Evolutionary conservation across 1,140 invertebrate genomes (phyloP), one percentile per base, ranked within the genome.

Genomic region (Ceratoteleas bidentatus): DNA sequence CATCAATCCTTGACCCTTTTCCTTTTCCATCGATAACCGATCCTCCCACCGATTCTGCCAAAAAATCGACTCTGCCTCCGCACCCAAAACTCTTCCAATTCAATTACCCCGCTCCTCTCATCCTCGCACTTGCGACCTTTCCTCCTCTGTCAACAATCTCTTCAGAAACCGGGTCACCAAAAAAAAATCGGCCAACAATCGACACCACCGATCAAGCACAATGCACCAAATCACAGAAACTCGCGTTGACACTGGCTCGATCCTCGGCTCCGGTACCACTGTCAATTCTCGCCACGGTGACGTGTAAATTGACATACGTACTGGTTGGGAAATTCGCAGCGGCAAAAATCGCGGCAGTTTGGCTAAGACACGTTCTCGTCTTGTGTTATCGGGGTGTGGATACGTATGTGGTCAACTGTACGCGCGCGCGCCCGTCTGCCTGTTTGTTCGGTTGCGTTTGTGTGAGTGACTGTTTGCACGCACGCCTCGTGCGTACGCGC

Each of bases 231-330:
- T 52, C 81, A 83, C 80, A 78, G 60, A 65, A 83, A 80, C 61
- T 75, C 45, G 50, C 45, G 50, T 69, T 57, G 81, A 61, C 81
- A 83, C 81, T 83, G 75, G 76, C 81, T 83, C 70, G 76, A 69
- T 79, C 75, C 65, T 72, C 60, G 24, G 61, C 75, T 56, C 52
- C 61, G 72, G 75, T 79, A 80, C 76, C 73, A 82, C 80, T 80
- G 76, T 84, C 76, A 77, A 79, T 79, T 80, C 76, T 76, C 76
- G 72, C 76, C 72, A 66, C 76, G 72, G 45, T 62, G 81, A 76
- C 81, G 66, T 84, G 36, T 50, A 78, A 84, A 84, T 73, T 80
- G 81, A 68, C 70, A 79, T 83, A 83, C 75, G 81, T 83, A 83
- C 81, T 83, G 81, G 69, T 54, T 70, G 65, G 10, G 64, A 78